phyloP scores from a whole-genome alignment of 1,140 invertebrate genomes.

The Drosophila bipectinata region DNA sequence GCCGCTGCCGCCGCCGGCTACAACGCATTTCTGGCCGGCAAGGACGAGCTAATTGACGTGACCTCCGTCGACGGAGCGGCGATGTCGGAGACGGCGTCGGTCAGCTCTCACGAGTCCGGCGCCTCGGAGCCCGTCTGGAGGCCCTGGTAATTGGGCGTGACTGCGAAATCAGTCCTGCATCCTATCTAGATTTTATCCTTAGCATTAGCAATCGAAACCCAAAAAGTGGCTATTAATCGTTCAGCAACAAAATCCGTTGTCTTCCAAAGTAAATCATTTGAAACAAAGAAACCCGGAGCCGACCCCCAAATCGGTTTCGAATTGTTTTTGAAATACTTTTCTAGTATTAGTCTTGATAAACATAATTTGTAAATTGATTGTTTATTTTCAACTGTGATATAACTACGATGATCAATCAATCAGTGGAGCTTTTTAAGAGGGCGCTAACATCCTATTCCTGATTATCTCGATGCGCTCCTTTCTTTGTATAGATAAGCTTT shows the following conservation, averaged over 20 bases:
- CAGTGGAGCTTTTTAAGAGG: constrained; percentile 24
- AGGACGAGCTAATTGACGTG: constrained; percentile 78
- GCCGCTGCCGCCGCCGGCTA: constrained; percentile 62
- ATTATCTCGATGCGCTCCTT: constrained; percentile 30
- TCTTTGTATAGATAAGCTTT: constrained; percentile 60
- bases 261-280: constrained; percentile 73
- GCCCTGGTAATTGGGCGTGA: constrained; percentile 61
- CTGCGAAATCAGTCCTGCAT: background rate
- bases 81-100: constrained; percentile 72
- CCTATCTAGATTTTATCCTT: constrained; percentile 58
- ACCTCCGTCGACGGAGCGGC: constrained; percentile 75
- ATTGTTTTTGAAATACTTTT: constrained; percentile 63
- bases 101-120: constrained; percentile 72
- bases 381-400: constrained; percentile 73
- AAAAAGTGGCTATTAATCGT: constrained; percentile 65
- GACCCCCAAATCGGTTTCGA: constrained; percentile 40
- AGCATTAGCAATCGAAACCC: constrained; percentile 54
- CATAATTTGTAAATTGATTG: constrained; percentile 50
- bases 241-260: constrained; percentile 73
- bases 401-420: constrained; percentile 51
- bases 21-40: constrained; percentile 61
- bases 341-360: constrained; percentile 41
- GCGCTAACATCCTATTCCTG: constrained; percentile 60
- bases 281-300: constrained; percentile 13
- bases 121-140: constrained; percentile 75